Conservation (phyloP, 2,888 invertebrate species). For the Drosophila trichaetosa region DNA sequence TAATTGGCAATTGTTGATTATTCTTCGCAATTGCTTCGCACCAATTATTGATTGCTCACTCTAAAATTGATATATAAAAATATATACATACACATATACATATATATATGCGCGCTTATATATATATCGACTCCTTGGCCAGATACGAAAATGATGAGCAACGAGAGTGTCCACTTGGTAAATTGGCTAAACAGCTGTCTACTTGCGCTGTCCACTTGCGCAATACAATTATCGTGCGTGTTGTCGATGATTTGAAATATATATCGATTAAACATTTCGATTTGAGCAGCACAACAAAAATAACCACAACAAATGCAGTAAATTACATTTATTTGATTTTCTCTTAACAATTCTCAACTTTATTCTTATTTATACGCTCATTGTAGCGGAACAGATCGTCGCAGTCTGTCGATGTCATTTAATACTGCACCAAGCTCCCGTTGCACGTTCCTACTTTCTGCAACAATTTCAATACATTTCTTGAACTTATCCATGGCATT, state of each 20-base stretch:
- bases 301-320: not conserved
- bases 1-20: conserved; percentile 35
- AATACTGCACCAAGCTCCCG: conserved; percentile 85
- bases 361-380: conserved; percentile 44
- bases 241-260: conserved; percentile 25
- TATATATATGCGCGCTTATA: conserved; percentile 4
- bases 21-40: conserved; percentile 33
- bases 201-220: conserved; percentile 35
- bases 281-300: not conserved
- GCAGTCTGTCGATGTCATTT: conserved; percentile 61
- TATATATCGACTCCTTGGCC: conserved; percentile 44
- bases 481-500: conserved; percentile 91
- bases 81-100: conserved; percentile 27
- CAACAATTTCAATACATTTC: conserved; percentile 88
- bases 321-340: not conserved
- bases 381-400: conserved; percentile 14
- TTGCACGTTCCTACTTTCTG: conserved; percentile 90
- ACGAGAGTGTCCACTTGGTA: conserved; percentile 42
- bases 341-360: conserved; percentile 23
- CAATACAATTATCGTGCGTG: conserved; percentile 12
- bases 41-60: conserved; percentile 63
- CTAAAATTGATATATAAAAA: conserved; percentile 28
- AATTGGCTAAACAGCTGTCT: conserved; percentile 40
- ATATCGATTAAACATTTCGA: conserved; percentile 22
- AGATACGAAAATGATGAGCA: conserved; percentile 57